These are phyloP conservation scores for Lamproptera curius DNA, from an alignment of 2,888 invertebrate genomes.

Conservation along the genomic window DNA sequence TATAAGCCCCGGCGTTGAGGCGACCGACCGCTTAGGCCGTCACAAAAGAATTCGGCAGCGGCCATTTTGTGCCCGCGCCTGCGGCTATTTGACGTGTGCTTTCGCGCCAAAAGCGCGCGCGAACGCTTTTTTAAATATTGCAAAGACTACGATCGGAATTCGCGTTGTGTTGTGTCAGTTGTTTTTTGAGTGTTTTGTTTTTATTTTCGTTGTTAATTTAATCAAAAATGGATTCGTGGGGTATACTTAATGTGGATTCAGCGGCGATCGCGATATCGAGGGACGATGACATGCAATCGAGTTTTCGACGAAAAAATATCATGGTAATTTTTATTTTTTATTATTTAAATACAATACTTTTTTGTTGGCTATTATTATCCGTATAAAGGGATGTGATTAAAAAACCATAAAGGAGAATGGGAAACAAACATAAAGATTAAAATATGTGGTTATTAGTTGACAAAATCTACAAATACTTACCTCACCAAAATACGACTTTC, in stretches of 20 bases:
- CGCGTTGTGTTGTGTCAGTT: slow-evolving; percentile 1
- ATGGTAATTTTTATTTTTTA: too few relatives aligned
- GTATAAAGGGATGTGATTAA: too few relatives aligned
- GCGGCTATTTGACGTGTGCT: not conserved
- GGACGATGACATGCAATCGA: slow-evolving; percentile 81
- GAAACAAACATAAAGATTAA: too few relatives aligned
- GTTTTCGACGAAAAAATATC: slow-evolving; percentile 66
- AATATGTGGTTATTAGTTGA: too few relatives aligned
- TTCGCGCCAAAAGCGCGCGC: slow-evolving; percentile 3
- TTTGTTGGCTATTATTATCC: too few relatives aligned
- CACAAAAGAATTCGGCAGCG: slow-evolving; percentile 23
- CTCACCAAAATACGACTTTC: too few relatives aligned
- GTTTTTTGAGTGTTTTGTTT: slow-evolving; percentile 27
- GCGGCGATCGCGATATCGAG: slow-evolving; percentile 83
- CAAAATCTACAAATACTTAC: too few relatives aligned
- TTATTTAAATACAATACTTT: too few relatives aligned
- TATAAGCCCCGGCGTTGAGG: slow-evolving; percentile 21
- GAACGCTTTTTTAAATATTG: slow-evolving; percentile 6
- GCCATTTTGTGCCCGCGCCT: slow-evolving; percentile 7
- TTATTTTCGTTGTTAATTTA: slow-evolving; percentile 30
- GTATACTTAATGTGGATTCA: slow-evolving; percentile 81
- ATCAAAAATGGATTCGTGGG: slow-evolving; percentile 84
- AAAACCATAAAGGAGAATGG: too few relatives aligned
- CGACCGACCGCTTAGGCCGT: too few relatives aligned
- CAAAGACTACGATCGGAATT: slow-evolving; percentile 1